Conservation (phyloP, 2,113 vertebrate genomes). For the Maccullochella peelii region DNA sequence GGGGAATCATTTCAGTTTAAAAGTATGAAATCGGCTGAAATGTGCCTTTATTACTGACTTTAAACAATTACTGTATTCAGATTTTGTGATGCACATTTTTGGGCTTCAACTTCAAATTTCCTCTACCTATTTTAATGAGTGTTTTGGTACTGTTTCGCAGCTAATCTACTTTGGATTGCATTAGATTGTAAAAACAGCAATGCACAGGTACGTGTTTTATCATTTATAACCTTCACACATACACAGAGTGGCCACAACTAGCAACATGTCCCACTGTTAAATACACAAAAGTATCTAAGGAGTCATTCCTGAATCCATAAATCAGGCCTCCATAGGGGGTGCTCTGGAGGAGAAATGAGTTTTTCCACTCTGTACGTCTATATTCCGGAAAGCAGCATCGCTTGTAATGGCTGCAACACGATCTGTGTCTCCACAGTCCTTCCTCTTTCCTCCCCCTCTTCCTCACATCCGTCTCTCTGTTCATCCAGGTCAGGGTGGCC, state of each 20-base stretch:
- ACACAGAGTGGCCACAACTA: not conserved
- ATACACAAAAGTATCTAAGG: slow-evolving; percentile 18
- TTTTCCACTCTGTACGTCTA: not conserved
- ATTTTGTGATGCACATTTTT: not conserved
- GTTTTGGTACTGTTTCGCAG: not conserved
- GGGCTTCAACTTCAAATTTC: not conserved
- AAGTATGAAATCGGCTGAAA: slow-evolving; percentile 11
- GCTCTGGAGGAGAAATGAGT: slow-evolving; percentile 12
- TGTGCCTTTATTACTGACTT: not conserved
- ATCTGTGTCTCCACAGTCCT: slow-evolving; percentile 23
- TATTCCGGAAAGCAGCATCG: slow-evolving; percentile 25
- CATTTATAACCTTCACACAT: slow-evolving; percentile 6
- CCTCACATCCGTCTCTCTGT: slow-evolving; percentile 3
- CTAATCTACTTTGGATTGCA: not conserved
- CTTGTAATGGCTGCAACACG: slow-evolving; percentile 36
- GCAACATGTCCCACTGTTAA: slow-evolving; percentile 1
- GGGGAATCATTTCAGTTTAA: slow-evolving; percentile 13
- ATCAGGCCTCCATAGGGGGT: not conserved
- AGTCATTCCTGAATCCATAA: slow-evolving; percentile 1
- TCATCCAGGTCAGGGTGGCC: slow-evolving; percentile 32
- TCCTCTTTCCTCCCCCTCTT: slow-evolving; percentile 20
- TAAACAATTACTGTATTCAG: not conserved
- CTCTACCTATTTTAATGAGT: not conserved
- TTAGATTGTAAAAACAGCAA: not conserved
- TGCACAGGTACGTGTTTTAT: slow-evolving; percentile 6